A percentile compares a stretch with the other conserved stretches of the same genome.
These are phyloP conservation scores for Aphyosemion australe DNA, from an alignment of 2,113 vertebrate genomes.

Conservation along the genomic window DNA sequence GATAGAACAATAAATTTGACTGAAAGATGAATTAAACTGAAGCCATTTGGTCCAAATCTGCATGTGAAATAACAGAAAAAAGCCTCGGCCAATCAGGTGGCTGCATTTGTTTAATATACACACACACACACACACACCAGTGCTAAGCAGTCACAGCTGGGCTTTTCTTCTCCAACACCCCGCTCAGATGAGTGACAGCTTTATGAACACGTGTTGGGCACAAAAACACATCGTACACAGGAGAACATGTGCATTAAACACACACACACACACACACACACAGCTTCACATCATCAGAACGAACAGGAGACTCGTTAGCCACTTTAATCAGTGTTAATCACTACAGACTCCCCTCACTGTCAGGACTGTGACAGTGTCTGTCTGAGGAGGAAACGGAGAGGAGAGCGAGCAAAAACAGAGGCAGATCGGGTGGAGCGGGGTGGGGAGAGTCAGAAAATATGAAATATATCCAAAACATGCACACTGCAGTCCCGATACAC, in stretches of 20 bases:
- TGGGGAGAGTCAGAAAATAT: constrained; percentile 43
- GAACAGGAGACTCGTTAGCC: constrained; percentile 69
- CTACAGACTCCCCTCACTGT: constrained; percentile 69
- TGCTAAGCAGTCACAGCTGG: constrained; percentile 61
- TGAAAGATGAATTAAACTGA: constrained; percentile 23
- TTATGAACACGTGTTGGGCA: constrained; percentile 38
- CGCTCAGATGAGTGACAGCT: constrained; percentile 54
- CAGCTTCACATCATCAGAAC: constrained; percentile 34
- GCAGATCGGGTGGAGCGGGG: constrained; percentile 43
- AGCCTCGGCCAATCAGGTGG: constrained; percentile 19
- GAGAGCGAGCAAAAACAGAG: constrained; percentile 22
- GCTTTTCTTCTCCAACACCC: constrained; percentile 42
- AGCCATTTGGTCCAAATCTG: constrained; percentile 11
- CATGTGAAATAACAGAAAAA: constrained; percentile 36
- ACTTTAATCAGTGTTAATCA: constrained; percentile 81
- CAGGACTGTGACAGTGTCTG: constrained; percentile 64
- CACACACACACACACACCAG: constrained; percentile 37
- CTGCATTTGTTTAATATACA: not conserved
- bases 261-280: constrained; percentile 2
- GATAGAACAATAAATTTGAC: constrained; percentile 14
- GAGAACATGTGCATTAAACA: constrained; percentile 17
- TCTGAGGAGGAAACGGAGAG: constrained; percentile 33
- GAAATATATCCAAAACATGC: constrained; percentile 65
- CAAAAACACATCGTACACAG: constrained; percentile 16
- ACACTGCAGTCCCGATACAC: constrained; percentile 63